Base-by-base conservation (phyloP, 2,888 invertebrate species). In the Polymixis flavicincta region DNA sequence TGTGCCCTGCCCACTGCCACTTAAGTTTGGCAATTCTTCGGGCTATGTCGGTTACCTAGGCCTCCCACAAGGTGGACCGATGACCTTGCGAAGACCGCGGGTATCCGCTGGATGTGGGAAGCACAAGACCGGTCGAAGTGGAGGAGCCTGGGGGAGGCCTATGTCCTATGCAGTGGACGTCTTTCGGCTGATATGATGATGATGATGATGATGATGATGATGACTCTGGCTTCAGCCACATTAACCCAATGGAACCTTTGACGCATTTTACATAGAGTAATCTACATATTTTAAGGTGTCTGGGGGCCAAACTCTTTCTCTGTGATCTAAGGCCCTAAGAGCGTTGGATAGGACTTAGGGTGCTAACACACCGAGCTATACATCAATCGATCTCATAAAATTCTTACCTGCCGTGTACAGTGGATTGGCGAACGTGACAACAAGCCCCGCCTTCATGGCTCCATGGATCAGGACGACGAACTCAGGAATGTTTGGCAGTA, bases 401-500 rank as follows among this genome's bases (percentile, higher is more conserved):
- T n/a, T 65, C 82, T 92, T 92, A 97, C 97, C 97, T 90, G 97
- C 96, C 19, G 98, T 98, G 89, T 97, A 98, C 57, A 98, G 92
- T 0, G 98, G 98, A 90, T 98, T 98, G 6, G 97, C 97, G 87
- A 97, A 97, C 0, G 98, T 98, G 22, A 97, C 97, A 4, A 97
- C 95, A 2, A 97, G 92, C 0, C 98, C 98, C 2, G 97, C 98
- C 81, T 96, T 96, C 90, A 97, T 95, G 61, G 97, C 97, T 6
- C 98, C 98, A 86, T 97, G 97, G 65, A 97, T 97, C n/a, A 97
- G 95, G 42, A 97, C 96, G 17, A 97, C 95, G 89, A 97, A 98
- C 93, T 98, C 98, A 0, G 98, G 98, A 71, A 98, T 96, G 91
- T 98, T 98, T 11, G 98, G 98, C 83, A 98, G 92, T 54, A 98